Evolutionary conservation across 2,888 invertebrate genomes (phyloP).

Genomic region (Lasius fuliginosus): DNA sequence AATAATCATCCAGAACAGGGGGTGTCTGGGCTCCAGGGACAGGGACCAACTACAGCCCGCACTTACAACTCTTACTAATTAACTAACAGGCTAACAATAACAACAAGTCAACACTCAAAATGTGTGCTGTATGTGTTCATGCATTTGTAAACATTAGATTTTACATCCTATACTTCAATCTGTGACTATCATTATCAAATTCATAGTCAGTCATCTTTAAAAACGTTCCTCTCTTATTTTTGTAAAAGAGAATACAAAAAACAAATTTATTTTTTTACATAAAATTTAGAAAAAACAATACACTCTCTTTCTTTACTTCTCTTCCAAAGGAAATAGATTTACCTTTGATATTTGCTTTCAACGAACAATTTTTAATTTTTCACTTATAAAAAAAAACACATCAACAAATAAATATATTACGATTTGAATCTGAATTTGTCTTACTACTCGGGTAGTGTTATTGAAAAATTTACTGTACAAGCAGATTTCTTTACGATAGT

Average conservation of each 20-base stretch:
- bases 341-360: slow-evolving; percentile 41
- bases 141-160: slow-evolving; percentile 81
- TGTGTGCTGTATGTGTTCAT: slow-evolving; percentile 82
- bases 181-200: slow-evolving; percentile 84
- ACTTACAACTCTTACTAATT: slow-evolving; percentile 86
- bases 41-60: slow-evolving; percentile 86
- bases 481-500: slow-evolving; percentile 75
- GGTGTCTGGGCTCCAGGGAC: slow-evolving; percentile 86
- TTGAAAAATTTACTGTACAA: slow-evolving; percentile 80
- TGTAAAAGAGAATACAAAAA: slow-evolving; percentile 58
- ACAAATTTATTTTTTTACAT: slow-evolving; percentile 63
- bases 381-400: slow-evolving; percentile 71
- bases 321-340: slow-evolving; percentile 44
- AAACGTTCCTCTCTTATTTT: slow-evolving; percentile 44
- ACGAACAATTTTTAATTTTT: slow-evolving; percentile 61
- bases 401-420: slow-evolving; percentile 81
- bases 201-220: slow-evolving; percentile 75
- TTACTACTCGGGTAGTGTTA: slow-evolving; percentile 67
- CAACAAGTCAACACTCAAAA: slow-evolving; percentile 86
- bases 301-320: slow-evolving; percentile 49
- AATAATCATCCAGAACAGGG: slow-evolving; percentile 86
- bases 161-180: slow-evolving; percentile 80
- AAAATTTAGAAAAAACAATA: slow-evolving; percentile 66
- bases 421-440: slow-evolving; percentile 81
- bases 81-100: slow-evolving; percentile 87